Percentiles rank a stretch among this genome's conserved stretches.
Conservation (phyloP, 2,113 vertebrate species). For the Pseudonaja textilis region DNA sequence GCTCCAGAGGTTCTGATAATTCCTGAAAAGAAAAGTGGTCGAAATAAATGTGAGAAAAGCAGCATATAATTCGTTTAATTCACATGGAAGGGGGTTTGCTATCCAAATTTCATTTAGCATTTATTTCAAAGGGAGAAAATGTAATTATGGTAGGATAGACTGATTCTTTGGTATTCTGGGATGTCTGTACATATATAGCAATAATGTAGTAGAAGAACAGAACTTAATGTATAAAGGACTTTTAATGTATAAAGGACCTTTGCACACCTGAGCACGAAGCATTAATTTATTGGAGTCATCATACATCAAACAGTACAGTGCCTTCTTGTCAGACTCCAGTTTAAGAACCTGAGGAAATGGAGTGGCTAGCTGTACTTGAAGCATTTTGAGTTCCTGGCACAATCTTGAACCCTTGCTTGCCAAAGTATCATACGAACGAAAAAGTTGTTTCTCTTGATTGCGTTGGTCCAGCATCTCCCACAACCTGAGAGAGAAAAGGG, state of each 20-base stretch:
- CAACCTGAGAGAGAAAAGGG: slow-evolving; percentile 29
- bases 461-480: slow-evolving; percentile 43
- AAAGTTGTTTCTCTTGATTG: not conserved
- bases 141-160: not conserved
- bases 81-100: not conserved
- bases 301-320: slow-evolving; percentile 20
- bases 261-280: slow-evolving; percentile 41
- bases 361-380: slow-evolving; percentile 40
- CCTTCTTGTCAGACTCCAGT: slow-evolving; percentile 38
- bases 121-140: not conserved
- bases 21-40: slow-evolving; percentile 33
- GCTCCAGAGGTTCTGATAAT: not conserved
- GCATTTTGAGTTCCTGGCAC: slow-evolving; percentile 23
- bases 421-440: slow-evolving; percentile 27
- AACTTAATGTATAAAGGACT: not conserved
- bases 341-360: slow-evolving; percentile 3
- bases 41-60: not conserved
- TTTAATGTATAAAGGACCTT: not conserved
- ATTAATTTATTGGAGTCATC: slow-evolving; percentile 46
- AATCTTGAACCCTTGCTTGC: slow-evolving; percentile 31
- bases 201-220: not conserved
- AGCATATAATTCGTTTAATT: not conserved
- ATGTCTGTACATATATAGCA: not conserved
- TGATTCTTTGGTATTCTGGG: not conserved
- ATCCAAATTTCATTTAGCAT: not conserved